Percentiles rank a stretch among this genome's conserved stretches.
Evolutionary conservation across 2,888 invertebrate species (phyloP).

Genomic region (Drosophila suboccidentalis): DNA sequence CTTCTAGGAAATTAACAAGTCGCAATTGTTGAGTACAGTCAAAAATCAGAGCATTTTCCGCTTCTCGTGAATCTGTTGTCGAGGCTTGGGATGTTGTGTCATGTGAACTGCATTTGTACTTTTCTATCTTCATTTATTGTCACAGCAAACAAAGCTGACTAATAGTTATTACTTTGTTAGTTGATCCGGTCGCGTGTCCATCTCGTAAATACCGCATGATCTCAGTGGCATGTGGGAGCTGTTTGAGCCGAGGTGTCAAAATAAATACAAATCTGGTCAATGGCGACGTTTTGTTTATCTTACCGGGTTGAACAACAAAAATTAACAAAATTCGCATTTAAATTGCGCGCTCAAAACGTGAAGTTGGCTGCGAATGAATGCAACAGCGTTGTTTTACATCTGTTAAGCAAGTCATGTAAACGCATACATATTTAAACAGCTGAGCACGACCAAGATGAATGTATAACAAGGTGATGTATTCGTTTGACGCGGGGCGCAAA

Average conservation of each 20-base stretch:
- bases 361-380: neutral
- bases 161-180: slow-evolving; percentile 31
- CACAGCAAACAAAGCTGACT: slow-evolving; percentile 48
- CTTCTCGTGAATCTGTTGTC: slow-evolving; percentile 17
- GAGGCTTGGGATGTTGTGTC: slow-evolving; percentile 43
- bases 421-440: neutral
- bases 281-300: neutral
- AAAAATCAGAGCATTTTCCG: slow-evolving; percentile 48
- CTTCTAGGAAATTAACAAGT: slow-evolving; percentile 57
- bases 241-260: slow-evolving; percentile 19
- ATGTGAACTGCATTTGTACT: slow-evolving; percentile 56
- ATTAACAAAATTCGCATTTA: no score
- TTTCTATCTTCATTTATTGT: slow-evolving; percentile 28
- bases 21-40: slow-evolving; percentile 22
- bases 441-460: slow-evolving; percentile 2
- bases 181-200: slow-evolving; percentile 65
- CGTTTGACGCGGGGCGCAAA: no score
- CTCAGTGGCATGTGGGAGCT: slow-evolving; percentile 19
- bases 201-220: slow-evolving; percentile 62
- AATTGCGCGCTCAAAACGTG: neutral
- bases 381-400: neutral
- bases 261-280: slow-evolving; percentile 16
- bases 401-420: neutral
- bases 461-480: no score
- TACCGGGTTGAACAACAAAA: no score